Conservation (phyloP, 2,797 vertebrate genomes). For the Sphaeramia orbicularis region DNA sequence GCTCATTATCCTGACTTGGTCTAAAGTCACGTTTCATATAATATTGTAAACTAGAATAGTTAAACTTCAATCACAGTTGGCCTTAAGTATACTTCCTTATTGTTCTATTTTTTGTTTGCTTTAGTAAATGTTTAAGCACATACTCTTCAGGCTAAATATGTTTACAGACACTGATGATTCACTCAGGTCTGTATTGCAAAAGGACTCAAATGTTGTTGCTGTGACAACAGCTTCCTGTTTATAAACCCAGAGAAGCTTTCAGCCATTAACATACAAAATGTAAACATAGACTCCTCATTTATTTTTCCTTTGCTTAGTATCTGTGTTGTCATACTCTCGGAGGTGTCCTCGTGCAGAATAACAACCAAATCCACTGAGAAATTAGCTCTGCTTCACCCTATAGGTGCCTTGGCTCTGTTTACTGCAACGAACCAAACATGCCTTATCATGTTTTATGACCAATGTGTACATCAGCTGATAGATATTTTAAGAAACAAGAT, state of each 20-base stretch:
- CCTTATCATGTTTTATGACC: not conserved
- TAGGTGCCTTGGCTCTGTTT: not conserved
- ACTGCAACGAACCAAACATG: not conserved
- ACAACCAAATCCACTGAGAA: not conserved
- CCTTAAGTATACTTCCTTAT: too few species aligned
- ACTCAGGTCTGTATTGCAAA: not conserved
- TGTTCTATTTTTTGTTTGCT: not conserved
- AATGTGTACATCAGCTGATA: not conserved
- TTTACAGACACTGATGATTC: constrained; percentile 1
- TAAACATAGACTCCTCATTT: not conserved
- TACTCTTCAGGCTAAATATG: not conserved
- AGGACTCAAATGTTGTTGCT: constrained; percentile 8
- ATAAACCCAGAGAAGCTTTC: not conserved
- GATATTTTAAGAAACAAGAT: not conserved
- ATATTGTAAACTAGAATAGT: too few species aligned
- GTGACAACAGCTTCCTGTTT: constrained; percentile 54
- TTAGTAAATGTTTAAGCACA: not conserved
- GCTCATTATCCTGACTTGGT: too few species aligned
- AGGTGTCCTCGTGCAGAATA: not conserved
- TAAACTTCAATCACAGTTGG: too few species aligned
- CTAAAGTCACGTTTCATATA: too few species aligned
- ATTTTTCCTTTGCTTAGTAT: not conserved
- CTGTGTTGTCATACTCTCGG: not conserved
- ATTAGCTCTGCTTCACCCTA: not conserved
- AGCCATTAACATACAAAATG: constrained; percentile 8